A percentile compares a stretch with the other conserved stretches of the same genome.
These are phyloP conservation scores for Lontra canadensis DNA, from an alignment of 2,113 vertebrate species.

Conservation along the genomic window DNA sequence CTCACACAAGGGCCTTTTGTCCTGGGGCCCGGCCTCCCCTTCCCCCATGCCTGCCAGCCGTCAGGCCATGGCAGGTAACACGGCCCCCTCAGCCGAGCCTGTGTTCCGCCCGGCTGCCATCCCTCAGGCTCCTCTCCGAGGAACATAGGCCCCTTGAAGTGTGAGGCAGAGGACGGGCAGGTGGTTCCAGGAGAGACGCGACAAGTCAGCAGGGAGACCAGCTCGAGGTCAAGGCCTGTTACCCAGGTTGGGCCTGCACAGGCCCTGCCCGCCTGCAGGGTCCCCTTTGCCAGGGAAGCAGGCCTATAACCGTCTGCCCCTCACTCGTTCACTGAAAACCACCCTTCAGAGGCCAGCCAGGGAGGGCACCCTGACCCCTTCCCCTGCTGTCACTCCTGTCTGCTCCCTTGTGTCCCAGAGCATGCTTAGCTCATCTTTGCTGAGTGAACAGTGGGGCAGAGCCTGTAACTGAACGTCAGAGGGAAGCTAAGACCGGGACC, in stretches of 20 bases:
- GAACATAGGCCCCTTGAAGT: background rate
- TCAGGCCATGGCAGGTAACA: slow-evolving; percentile 46
- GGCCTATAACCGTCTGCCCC: background rate
- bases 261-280: background rate
- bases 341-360: background rate
- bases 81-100: background rate
- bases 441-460: background rate
- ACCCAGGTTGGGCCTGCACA: background rate
- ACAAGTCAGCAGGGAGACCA: background rate
- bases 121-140: background rate
- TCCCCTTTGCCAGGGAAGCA: background rate
- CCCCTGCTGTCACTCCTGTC: background rate
- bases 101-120: background rate
- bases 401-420: background rate
- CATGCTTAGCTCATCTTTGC: background rate
- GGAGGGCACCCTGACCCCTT: background rate
- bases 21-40: slow-evolving; percentile 6
- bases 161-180: background rate
- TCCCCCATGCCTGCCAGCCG: background rate
- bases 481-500: background rate
- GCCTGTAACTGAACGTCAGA: background rate
- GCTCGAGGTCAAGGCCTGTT: background rate
- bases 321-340: background rate
- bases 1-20: slow-evolving; percentile 75
- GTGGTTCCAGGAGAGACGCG: background rate